Conservation (phyloP, 2,888 invertebrate species). For the Camponotus fellah region DNA sequence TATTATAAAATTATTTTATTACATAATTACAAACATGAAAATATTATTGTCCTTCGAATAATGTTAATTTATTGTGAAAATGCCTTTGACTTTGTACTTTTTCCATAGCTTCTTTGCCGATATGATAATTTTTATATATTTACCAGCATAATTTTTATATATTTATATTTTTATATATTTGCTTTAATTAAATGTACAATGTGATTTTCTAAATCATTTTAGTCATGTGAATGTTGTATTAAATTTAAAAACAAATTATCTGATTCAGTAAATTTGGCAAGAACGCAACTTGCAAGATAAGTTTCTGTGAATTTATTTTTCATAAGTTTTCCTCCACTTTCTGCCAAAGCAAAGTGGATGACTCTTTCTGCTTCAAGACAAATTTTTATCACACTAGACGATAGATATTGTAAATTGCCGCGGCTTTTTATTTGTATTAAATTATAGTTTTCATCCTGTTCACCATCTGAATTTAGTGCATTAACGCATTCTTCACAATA, state of each 20-base stretch:
- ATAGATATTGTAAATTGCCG: background rate
- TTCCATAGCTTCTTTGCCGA: too few species aligned
- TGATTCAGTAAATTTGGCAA: background rate
- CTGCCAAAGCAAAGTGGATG: background rate
- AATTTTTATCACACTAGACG: background rate
- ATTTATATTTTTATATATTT: conserved; percentile 28
- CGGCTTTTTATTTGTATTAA: conserved; percentile 11
- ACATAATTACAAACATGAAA: too few species aligned
- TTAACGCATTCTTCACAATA: background rate
- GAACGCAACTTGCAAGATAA: background rate
- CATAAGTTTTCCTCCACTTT: conserved; percentile 18
- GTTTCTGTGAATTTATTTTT: background rate
- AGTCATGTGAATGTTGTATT: conserved; percentile 15
- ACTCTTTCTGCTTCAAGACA: conserved; percentile 3
- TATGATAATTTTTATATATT: too few species aligned
- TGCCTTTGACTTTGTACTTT: too few species aligned
- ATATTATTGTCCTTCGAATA: too few species aligned
- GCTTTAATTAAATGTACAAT: background rate
- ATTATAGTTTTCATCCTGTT: background rate
- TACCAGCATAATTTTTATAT: too few species aligned
- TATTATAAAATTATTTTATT: too few species aligned
- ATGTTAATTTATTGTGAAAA: too few species aligned
- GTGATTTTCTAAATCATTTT: background rate
- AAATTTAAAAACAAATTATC: conserved; percentile 5
- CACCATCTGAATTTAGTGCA: background rate